These are phyloP conservation scores for Heteromyza rotundicornis DNA, from an alignment of 2,888 invertebrate genomes.

Conservation along the genomic window DNA sequence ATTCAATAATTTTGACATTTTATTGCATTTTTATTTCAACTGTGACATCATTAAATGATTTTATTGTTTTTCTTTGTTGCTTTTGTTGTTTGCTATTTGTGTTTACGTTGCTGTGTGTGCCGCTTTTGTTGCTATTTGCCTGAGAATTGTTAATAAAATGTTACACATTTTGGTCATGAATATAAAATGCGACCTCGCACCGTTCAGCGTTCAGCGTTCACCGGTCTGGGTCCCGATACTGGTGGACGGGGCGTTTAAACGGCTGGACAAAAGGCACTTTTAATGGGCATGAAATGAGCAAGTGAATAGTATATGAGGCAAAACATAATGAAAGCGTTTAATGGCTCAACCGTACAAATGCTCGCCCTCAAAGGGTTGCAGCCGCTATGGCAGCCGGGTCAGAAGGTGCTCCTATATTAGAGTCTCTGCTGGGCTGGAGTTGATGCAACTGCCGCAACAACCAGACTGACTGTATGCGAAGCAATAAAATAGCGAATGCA, in stretches of 20 bases:
- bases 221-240: too few relatives aligned
- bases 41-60: conserved; percentile 53
- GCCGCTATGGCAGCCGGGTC: too few relatives aligned
- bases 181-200: not conserved
- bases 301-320: not conserved
- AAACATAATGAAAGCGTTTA: conserved; percentile 1
- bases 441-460: too few relatives aligned
- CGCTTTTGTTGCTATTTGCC: not conserved
- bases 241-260: too few relatives aligned
- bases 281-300: not conserved
- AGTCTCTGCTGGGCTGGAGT: too few relatives aligned
- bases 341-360: not conserved
- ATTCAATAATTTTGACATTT: conserved; percentile 54
- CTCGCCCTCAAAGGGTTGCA: not conserved
- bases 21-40: conserved; percentile 54
- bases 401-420: too few relatives aligned
- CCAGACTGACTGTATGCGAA: too few relatives aligned
- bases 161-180: not conserved
- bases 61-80: conserved; percentile 48
- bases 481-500: not conserved
- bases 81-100: conserved; percentile 4
- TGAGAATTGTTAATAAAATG: not conserved
- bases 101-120: too few relatives aligned
- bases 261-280: not conserved
- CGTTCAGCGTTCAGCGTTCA: too few relatives aligned